Conservation (phyloP, 2,888 invertebrate genomes). For the Tuberolachnus salignus region DNA sequence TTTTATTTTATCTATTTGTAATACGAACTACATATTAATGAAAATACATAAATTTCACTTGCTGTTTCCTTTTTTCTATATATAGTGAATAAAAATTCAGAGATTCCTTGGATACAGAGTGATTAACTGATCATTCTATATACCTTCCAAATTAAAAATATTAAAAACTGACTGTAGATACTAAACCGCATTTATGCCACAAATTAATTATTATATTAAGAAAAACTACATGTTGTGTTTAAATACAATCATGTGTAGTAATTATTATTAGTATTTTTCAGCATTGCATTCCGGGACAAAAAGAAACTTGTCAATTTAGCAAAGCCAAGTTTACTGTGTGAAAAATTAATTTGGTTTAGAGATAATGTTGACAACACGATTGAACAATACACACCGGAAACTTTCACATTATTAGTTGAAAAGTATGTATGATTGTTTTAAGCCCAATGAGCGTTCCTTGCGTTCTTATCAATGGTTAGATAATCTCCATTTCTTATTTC, state of each 20-base stretch:
- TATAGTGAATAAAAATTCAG: no score
- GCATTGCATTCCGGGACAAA: constrained; percentile 68
- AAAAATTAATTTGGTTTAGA: constrained; percentile 81
- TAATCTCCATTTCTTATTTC: no score
- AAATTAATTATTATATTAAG: not conserved
- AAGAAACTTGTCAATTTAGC: constrained; percentile 71
- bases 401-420: constrained; percentile 69
- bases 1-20: no score
- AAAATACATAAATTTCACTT: no score
- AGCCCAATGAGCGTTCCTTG: not conserved
- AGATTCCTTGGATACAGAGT: no score
- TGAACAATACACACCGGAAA: constrained; percentile 68
- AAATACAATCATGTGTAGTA: not conserved
- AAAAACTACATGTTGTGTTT: not conserved
- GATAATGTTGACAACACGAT: constrained; percentile 69
- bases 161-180: not conserved
- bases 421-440: constrained; percentile 63
- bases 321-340: constrained; percentile 75
- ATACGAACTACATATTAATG: no score
- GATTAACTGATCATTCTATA: no score
- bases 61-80: no score
- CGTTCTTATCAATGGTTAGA: no score
- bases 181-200: not conserved
- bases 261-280: constrained; percentile 60
- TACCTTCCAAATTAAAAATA: no score